Evolutionary conservation across 2,888 invertebrate genomes (phyloP), one percentile per base, ranked within the genome.

Genomic region (Tricholauxania praeusta): DNA sequence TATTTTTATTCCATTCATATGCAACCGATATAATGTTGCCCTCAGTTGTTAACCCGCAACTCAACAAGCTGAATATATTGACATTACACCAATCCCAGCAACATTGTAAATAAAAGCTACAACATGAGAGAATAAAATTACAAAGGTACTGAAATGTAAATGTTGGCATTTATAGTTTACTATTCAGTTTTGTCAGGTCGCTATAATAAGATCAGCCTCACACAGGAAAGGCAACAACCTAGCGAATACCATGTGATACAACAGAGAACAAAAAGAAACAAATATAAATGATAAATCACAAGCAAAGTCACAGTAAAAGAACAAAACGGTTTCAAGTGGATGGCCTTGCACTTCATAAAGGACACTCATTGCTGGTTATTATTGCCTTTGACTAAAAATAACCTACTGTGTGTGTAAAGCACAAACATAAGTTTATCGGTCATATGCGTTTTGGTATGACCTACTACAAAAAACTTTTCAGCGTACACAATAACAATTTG

Each of bases 311-410:
- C 5, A 62, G 12, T 47, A 15, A 10, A 49, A 22, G 15, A 14
- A 57, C 19, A 28, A 28, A 64, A 51, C 53, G 12, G 10, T 53
- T 39, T 14, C 17, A 15, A 67, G 55, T 68, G 14, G 62, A 22
- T 55, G 66, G 60, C 66, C 72, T 62, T 67, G 49, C 47, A 62
- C 51, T 57, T 52, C 60, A 51, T 14, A 28, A 47, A 51, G 19
- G 47, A 66, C 39, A 55, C 7, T 55, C n/a, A 14, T 17, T 19
- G 28, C 57, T 19, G 39, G 53, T 66, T 10, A 49, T 28, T 14
- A 15, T 28, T 57, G 14, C 12, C 2, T 17, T 12, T 57, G 22
- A 28, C 28, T 28, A 57, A 28, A 57, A 57, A 12, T 12, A 57
- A 39, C 39, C 39, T 39, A 1, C 10, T 39, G 39, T 39, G 5